Evolutionary conservation across 2,797 vertebrate genomes (phyloP).

Genomic region (Selene dorsalis): DNA sequence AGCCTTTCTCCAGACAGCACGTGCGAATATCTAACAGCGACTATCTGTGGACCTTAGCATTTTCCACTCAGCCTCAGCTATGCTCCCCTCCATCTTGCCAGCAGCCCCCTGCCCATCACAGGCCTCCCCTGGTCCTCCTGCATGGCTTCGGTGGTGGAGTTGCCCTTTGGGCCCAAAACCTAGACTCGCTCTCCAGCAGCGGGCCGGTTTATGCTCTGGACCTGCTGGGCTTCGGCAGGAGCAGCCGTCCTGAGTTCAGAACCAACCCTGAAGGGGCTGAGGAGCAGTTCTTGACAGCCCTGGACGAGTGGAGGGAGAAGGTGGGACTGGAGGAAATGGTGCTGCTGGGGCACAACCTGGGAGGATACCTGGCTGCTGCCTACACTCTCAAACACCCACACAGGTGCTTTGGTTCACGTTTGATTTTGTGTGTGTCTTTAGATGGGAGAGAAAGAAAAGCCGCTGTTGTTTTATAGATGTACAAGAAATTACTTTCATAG

Average conservation of each 20-base stretch:
- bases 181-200: conserved; percentile 87
- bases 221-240: conserved; percentile 94
- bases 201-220: conserved; percentile 91
- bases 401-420: conserved; percentile 81
- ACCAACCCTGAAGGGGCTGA: conserved; percentile 86
- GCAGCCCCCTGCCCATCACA: conserved; percentile 41
- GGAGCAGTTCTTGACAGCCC: conserved; percentile 89
- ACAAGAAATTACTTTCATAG: not conserved
- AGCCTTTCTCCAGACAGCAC: conserved; percentile 87
- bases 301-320: conserved; percentile 93
- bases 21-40: conserved; percentile 88
- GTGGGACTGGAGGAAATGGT: conserved; percentile 90
- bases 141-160: conserved; percentile 95
- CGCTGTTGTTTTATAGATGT: not conserved
- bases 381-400: conserved; percentile 91
- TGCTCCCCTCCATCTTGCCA: not conserved
- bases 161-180: conserved; percentile 94
- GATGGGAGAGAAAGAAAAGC: not conserved
- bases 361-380: conserved; percentile 91
- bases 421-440: not conserved
- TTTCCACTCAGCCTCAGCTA: conserved; percentile 64
- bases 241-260: conserved; percentile 89
- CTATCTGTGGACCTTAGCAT: conserved; percentile 93
- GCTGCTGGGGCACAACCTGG: conserved; percentile 94
- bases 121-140: conserved; percentile 90